Evolutionary conservation across 2,888 invertebrate species (phyloP), one percentile per base, ranked within the genome.

Genomic region (Sminthurides aquaticus): DNA sequence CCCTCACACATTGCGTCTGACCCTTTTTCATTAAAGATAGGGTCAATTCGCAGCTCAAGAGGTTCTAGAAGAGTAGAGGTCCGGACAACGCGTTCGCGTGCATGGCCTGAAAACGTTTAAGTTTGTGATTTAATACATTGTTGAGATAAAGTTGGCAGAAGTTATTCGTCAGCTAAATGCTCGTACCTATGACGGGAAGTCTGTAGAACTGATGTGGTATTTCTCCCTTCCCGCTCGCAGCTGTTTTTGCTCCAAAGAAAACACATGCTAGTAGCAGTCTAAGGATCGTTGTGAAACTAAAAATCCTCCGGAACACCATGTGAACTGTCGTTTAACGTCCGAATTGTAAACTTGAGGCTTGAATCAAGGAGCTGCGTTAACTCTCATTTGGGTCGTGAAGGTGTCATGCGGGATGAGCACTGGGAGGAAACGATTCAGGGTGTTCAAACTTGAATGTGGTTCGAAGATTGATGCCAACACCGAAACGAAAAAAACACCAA

Each of bases 1-100:
- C 73, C 73, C 48, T 71, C 67, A 49, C 73, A 72, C 25, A 57
- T 25, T 48, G 58, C 57, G 3, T 27, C 60, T 43, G 27, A 24
- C 25, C 56, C 61, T 15, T 20, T 20, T 1, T 28, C 34, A 5
- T 43, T 2, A 11, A 2, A n/a, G 25, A 29, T 2, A 22, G 15
- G 2, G 3, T 43, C 55, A 2, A 24, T n/a, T 26, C n/a, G 49
- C 3, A 49, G 2, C 22, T 54, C 28, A 22, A 64, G 8, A 15
- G 64, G 64, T 25, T 59, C 64, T 27, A 64, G 29, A 15, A 64
- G 28, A 25, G 64, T 55, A 8, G 64, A 24, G 8, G 60, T 29
- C 2, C 64, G 24, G 5, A 52, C 20, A 5, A 22, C 15, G 5
- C 52, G 18, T 34, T 34, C 43, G 8, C 15, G 5, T 34, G 43